Base-by-base conservation (phyloP, 2,797 vertebrate species). In the Enteromius mattozi region DNA sequence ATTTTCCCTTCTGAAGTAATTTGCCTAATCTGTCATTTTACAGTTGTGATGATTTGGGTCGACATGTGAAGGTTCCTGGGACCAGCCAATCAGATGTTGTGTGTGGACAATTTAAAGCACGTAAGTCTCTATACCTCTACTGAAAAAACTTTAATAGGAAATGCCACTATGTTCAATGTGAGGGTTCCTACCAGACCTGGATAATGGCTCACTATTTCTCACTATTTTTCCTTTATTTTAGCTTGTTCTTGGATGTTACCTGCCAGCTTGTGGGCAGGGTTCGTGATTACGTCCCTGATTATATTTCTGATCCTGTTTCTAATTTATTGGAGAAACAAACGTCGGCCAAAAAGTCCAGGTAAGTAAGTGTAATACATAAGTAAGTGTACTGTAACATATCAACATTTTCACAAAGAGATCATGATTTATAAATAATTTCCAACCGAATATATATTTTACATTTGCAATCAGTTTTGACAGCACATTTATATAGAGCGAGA, bases 221-320 rank as follows among this genome's bases (percentile, higher is more conserved):
- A 45, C 40, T 10, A 17, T 45, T 19, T 47, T 3, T 8, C 30
- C 6, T 78, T 40, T 88, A 56, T 27, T 21, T 75, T 89, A 95
- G 94, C 59, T 3, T 94, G 93, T 81, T 1, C 13, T 9, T 94
- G 92, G 93, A 56, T 89, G 1, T 68, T 95, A 63, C 93, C 94
- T 4, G 90, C 92, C 27, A 19, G 86, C 61, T 86, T 95, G 82
- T 95, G 94, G 94, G 85, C 88, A 2, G 94, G 94, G 42, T 71
- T 95, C 0, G 88, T 89, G 81, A 21, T 94, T 88, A 93, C 92
- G 0, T 45, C 77, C 13, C 2, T 89, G n/a, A 0, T 94, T 27
- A 24, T 88, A 42, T 6, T 82, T 45, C 80, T 93, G 2, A 81
- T 12, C 27, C 49, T 84, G 13, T 78, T 70, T 49, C 6, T 93